phyloP scores from a whole-genome alignment of 2,797 vertebrate species.

The Sebastes itinus region DNA sequence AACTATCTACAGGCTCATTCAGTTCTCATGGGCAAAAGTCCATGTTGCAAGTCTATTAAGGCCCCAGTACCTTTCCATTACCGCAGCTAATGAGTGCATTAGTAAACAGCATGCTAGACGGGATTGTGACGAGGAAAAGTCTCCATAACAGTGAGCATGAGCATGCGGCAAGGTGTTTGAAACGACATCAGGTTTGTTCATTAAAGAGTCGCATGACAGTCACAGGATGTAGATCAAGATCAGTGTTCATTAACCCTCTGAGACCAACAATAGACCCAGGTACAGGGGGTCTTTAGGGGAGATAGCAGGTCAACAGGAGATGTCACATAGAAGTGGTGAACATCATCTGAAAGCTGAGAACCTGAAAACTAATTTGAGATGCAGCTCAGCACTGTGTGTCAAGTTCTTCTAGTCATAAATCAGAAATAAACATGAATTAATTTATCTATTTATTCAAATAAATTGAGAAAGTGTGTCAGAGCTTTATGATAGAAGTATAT shows the following conservation, averaged over 20 bases:
- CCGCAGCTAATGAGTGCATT: conserved; percentile 57
- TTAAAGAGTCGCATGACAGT: background rate
- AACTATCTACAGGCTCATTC: conserved; percentile 64
- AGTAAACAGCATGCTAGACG: conserved; percentile 22
- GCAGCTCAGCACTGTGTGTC: too few relatives aligned
- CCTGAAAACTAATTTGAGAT: too few relatives aligned
- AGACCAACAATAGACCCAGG: too few relatives aligned
- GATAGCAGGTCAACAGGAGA: too few relatives aligned
- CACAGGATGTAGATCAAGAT: background rate
- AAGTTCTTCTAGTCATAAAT: too few relatives aligned
- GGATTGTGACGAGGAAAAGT: background rate
- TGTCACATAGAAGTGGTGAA: too few relatives aligned
- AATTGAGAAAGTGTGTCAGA: too few relatives aligned
- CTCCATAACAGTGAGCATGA: background rate
- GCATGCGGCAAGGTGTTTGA: background rate
- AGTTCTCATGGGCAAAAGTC: conserved; percentile 63
- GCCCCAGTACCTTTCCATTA: conserved; percentile 61
- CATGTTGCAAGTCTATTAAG: conserved; percentile 64
- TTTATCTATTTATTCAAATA: too few relatives aligned
- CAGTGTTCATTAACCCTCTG: background rate
- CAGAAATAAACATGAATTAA: too few relatives aligned
- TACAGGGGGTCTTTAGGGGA: too few relatives aligned
- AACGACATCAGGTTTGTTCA: background rate
- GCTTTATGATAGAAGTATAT: too few relatives aligned
- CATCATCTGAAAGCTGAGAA: too few relatives aligned